Evolutionary conservation across 2,888 invertebrate genomes (phyloP).

Genomic region (Pachycephus smyrnensis): DNA sequence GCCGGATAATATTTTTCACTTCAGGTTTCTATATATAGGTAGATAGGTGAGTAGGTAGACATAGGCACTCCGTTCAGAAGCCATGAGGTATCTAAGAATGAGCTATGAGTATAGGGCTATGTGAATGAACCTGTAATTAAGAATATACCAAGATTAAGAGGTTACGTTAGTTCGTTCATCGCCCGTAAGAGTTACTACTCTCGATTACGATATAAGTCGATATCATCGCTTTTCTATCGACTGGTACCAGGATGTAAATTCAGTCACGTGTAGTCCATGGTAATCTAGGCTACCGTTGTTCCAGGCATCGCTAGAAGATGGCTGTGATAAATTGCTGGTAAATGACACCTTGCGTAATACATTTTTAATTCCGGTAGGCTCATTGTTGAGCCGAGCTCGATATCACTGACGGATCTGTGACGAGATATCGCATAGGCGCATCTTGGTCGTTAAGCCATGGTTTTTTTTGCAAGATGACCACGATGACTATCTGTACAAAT

Average conservation of each 20-base stretch:
- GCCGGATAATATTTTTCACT: conserved; percentile 51
- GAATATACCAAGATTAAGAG: background rate
- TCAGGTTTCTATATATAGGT: background rate
- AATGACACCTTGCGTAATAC: conserved; percentile 57
- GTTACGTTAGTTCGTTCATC: background rate
- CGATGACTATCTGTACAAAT: conserved; percentile 59
- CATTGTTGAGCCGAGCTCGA: conserved; percentile 41
- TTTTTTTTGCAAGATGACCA: conserved; percentile 49
- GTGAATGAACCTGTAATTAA: background rate
- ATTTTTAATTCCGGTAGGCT: conserved; percentile 58
- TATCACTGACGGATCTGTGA: conserved; percentile 62
- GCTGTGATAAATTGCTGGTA: conserved; percentile 14
- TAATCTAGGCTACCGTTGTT: background rate
- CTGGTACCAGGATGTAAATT: background rate
- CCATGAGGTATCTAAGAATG: background rate
- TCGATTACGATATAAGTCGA: background rate
- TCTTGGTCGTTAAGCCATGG: conserved; percentile 62
- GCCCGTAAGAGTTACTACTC: background rate
- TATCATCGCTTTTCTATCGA: background rate
- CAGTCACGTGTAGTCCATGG: background rate
- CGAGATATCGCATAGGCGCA: conserved; percentile 60
- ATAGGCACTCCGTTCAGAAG: background rate
- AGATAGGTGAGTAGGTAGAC: background rate
- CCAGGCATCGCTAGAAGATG: background rate
- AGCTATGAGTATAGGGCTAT: background rate